A percentile compares a stretch with the other conserved stretches of the same genome.
phyloP scores from a whole-genome alignment of 2,113 vertebrate genomes.

The Osmerus eperlanus region DNA sequence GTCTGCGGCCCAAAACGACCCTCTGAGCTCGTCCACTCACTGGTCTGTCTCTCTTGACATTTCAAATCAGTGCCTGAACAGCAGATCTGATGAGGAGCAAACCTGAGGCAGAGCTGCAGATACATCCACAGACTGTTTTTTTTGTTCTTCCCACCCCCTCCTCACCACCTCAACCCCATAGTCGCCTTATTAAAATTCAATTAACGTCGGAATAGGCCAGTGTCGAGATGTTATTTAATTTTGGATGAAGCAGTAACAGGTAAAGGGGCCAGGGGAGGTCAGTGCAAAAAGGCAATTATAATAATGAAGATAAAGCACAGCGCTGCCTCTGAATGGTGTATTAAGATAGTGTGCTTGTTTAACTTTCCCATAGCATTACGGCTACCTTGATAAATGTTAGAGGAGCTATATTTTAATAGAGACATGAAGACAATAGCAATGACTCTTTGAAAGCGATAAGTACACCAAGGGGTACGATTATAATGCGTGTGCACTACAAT shows the following conservation, averaged over 20 bases:
- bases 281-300: slow-evolving; percentile 60
- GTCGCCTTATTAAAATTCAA: slow-evolving; percentile 64
- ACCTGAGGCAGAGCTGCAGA: too few relatives aligned
- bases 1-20: too few relatives aligned
- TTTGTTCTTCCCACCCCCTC: background rate
- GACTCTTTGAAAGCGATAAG: background rate
- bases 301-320: slow-evolving; percentile 57
- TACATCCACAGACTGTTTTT: too few relatives aligned
- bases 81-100: too few relatives aligned
- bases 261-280: slow-evolving; percentile 52
- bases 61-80: too few relatives aligned
- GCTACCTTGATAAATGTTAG: slow-evolving; percentile 25
- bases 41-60: too few relatives aligned
- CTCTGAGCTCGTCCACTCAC: too few relatives aligned
- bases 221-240: slow-evolving; percentile 65
- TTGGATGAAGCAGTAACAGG: slow-evolving; percentile 59
- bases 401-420: too few relatives aligned
- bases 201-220: slow-evolving; percentile 58
- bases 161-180: slow-evolving; percentile 48
- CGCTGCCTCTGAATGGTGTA: slow-evolving; percentile 41
- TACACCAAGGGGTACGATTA: too few relatives aligned
- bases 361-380: slow-evolving; percentile 18
- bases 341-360: slow-evolving; percentile 45
- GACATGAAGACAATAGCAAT: too few relatives aligned
- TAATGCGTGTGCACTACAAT: background rate